Percentiles rank a stretch among this genome's conserved stretches.
Conservation (phyloP, 2,113 vertebrate species). For the Oxyruncus cristatus region DNA sequence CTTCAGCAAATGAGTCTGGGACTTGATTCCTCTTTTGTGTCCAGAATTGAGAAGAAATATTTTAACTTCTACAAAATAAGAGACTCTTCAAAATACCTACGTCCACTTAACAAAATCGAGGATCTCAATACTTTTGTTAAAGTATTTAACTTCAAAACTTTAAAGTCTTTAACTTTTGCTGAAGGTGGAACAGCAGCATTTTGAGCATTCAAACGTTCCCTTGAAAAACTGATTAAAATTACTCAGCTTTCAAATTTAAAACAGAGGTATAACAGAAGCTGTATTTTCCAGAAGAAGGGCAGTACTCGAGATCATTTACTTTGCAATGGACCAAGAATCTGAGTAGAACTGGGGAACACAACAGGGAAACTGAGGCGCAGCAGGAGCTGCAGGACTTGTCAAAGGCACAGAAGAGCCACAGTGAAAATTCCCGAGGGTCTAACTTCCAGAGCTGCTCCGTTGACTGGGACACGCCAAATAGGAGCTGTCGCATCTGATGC, state of each 20-base stretch:
- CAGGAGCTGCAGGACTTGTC: background rate
- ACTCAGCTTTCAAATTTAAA: background rate
- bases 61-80: background rate
- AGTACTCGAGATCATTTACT: background rate
- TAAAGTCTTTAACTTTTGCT: background rate
- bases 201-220: background rate
- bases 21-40: background rate
- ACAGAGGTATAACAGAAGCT: background rate
- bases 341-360: background rate
- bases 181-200: background rate
- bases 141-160: background rate
- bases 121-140: background rate
- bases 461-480: background rate
- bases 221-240: background rate
- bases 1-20: background rate
- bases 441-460: background rate
- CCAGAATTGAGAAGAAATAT: background rate
- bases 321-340: background rate
- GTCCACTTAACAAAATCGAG: background rate
- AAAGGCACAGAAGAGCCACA: background rate
- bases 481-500: background rate
- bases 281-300: background rate
- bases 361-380: background rate
- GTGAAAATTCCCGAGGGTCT: background rate
- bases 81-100: background rate